Evolutionary conservation across 2,797 vertebrate species (phyloP).

Genomic region (Nannoperca obscura): DNA sequence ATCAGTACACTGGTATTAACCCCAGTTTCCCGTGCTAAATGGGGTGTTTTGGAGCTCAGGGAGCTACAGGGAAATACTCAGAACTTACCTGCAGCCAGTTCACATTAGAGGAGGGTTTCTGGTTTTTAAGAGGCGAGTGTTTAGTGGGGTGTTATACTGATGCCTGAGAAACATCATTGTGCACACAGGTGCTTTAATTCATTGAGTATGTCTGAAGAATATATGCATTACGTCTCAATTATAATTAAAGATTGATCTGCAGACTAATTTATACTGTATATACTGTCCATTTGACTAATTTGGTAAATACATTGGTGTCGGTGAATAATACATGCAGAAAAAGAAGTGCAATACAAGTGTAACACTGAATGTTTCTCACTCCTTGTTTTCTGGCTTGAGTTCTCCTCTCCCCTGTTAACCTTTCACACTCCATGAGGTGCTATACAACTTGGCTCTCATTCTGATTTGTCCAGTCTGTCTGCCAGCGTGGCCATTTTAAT

Average conservation of each 20-base stretch:
- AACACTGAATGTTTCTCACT: constrained; percentile 20
- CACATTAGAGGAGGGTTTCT: constrained; percentile 61
- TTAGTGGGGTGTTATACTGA: neutral
- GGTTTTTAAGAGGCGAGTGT: constrained; percentile 36
- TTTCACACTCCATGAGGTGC: constrained; percentile 82
- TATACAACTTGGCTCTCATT: constrained; percentile 75
- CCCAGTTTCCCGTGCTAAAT: constrained; percentile 22
- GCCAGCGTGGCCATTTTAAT: constrained; percentile 77
- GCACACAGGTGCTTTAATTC: neutral
- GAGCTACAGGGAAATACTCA: constrained; percentile 20
- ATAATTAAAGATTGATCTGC: neutral
- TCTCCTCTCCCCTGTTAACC: constrained; percentile 70
- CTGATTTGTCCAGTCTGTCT: constrained; percentile 62
- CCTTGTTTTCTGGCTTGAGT: constrained; percentile 35
- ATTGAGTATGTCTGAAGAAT: neutral
- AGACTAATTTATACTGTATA: neutral
- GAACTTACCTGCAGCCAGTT: constrained; percentile 58
- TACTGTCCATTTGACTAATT: neutral
- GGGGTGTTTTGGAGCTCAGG: constrained; percentile 21
- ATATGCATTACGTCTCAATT: neutral
- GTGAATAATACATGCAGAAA: neutral
- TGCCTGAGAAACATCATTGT: neutral
- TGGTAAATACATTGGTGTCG: neutral
- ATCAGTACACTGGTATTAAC: constrained; percentile 45
- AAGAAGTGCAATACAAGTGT: neutral